A percentile compares a stretch with the other conserved stretches of the same genome.
Evolutionary conservation across 2,113 vertebrate genomes (phyloP).

Genomic region (Bostrychus sinensis): DNA sequence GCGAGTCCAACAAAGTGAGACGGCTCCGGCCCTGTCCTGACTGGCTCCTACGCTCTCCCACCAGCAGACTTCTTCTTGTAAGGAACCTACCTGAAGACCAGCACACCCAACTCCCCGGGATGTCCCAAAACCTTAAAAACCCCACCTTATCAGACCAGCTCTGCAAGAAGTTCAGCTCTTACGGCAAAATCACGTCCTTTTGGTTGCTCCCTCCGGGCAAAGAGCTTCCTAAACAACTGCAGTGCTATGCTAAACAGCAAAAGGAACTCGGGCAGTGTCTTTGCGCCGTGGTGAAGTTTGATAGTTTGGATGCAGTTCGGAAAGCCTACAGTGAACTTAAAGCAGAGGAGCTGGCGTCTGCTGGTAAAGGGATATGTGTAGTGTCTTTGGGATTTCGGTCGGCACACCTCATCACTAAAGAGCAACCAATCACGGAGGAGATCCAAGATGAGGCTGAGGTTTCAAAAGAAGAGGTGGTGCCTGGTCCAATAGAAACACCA

Average conservation of each 20-base stretch:
- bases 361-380: conserved; percentile 49
- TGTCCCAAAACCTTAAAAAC: conserved; percentile 15
- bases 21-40: conserved; percentile 73
- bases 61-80: conserved; percentile 80
- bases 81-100: conserved; percentile 73
- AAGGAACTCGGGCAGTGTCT: conserved; percentile 73
- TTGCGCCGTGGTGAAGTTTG: conserved; percentile 82
- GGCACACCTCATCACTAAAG: conserved; percentile 10
- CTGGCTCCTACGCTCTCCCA: conserved; percentile 75
- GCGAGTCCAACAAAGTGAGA: conserved; percentile 82
- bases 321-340: conserved; percentile 70
- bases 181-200: conserved; percentile 70
- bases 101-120: background rate
- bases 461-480: conserved; percentile 19
- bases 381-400: conserved; percentile 66
- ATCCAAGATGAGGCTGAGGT: background rate
- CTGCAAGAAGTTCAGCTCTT: conserved; percentile 67
- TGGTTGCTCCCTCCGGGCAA: conserved; percentile 80
- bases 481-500: background rate
- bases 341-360: conserved; percentile 31
- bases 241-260: conserved; percentile 65
- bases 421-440: background rate
- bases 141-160: conserved; percentile 65
- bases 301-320: conserved; percentile 72
- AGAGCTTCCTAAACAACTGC: conserved; percentile 77